Evolutionary conservation across 2,888 invertebrate species (phyloP).

Genomic region (Xestoiulus laeticollis): DNA sequence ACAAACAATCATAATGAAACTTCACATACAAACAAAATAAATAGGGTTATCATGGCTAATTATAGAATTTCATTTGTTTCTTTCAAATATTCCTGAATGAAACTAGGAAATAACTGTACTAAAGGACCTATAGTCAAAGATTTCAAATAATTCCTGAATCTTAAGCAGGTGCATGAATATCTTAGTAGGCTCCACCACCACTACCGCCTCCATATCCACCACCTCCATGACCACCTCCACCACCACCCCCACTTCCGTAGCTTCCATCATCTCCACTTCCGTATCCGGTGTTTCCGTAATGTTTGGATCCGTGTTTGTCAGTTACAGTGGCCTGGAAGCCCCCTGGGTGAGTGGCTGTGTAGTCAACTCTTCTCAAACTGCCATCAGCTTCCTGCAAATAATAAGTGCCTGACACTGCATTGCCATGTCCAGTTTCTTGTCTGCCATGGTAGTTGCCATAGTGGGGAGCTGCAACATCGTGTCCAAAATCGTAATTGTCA

Average conservation of each 20-base stretch:
- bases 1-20: neutral
- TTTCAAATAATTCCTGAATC: neutral
- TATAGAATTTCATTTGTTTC: neutral
- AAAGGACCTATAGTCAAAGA: no score
- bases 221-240: neutral
- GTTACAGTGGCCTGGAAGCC: slow-evolving; percentile 53
- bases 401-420: slow-evolving; percentile 51
- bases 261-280: slow-evolving; percentile 47
- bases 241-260: slow-evolving; percentile 10
- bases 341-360: slow-evolving; percentile 53
- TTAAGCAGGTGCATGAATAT: neutral
- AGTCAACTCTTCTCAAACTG: slow-evolving; percentile 51
- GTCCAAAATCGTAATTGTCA: slow-evolving; percentile 51
- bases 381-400: slow-evolving; percentile 53
- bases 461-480: slow-evolving; percentile 51
- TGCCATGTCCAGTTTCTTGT: slow-evolving; percentile 49
- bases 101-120: no score
- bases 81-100: neutral
- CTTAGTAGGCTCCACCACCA: neutral
- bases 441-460: slow-evolving; percentile 54
- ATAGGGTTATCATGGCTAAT: neutral
- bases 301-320: slow-evolving; percentile 50
- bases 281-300: slow-evolving; percentile 50
- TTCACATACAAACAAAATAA: neutral
- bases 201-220: neutral